phyloP scores from a whole-genome alignment of 2,888 invertebrate species.

The Polydrusus tereticollis region DNA sequence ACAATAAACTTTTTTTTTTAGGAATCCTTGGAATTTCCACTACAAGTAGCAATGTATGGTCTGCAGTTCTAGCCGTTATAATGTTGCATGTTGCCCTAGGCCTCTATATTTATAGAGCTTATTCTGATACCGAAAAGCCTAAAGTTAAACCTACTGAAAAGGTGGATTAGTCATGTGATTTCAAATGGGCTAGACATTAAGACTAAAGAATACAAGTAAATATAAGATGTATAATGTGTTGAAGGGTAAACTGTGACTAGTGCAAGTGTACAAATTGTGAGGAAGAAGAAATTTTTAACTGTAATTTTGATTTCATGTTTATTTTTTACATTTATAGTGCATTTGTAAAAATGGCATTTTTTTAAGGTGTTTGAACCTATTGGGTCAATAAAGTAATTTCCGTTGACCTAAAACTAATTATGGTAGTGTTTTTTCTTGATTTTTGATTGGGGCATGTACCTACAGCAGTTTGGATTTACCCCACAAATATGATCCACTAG shows the following conservation, averaged over 20 bases:
- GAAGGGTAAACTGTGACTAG: slow-evolving; percentile 9
- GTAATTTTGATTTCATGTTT: not conserved
- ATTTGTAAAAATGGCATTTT: not conserved
- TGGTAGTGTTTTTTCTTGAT: too few relatives aligned
- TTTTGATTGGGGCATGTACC: too few relatives aligned
- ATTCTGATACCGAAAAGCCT: slow-evolving; percentile 70
- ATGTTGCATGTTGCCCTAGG: slow-evolving; percentile 83
- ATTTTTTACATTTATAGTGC: not conserved
- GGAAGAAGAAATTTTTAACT: not conserved
- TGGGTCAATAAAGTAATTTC: not conserved
- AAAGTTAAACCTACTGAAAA: slow-evolving; percentile 59
- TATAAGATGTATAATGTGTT: not conserved
- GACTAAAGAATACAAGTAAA: slow-evolving; percentile 18
- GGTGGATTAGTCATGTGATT: slow-evolving; percentile 57
- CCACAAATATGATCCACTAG: too few relatives aligned
- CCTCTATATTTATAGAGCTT: slow-evolving; percentile 83
- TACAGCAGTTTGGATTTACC: too few relatives aligned
- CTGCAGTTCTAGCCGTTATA: slow-evolving; percentile 82
- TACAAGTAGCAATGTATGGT: slow-evolving; percentile 81
- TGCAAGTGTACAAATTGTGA: slow-evolving; percentile 11
- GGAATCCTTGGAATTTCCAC: slow-evolving; percentile 68
- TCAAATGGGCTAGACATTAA: not conserved
- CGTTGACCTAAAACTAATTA: too few relatives aligned
- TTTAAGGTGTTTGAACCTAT: not conserved
- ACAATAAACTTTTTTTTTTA: slow-evolving; percentile 59